A percentile compares a stretch with the other conserved stretches of the same genome.
These are phyloP conservation scores for Hedychridium roseum DNA, from an alignment of 2,888 invertebrate genomes.

Conservation along the genomic window DNA sequence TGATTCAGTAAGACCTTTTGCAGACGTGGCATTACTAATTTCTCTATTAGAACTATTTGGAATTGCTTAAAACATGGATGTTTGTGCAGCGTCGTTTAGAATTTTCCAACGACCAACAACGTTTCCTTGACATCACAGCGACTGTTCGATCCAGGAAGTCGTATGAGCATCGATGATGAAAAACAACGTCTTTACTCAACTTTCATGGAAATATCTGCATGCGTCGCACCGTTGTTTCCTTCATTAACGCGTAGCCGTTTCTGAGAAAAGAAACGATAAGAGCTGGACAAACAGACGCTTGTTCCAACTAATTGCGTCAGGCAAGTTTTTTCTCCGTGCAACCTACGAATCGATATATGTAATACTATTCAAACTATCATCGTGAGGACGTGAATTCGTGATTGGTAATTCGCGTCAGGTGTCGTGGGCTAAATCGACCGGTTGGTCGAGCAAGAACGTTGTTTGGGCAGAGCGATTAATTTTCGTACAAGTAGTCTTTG, in stretches of 20 bases:
- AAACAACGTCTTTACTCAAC: slow-evolving; percentile 20
- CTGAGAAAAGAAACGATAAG: slow-evolving; percentile 14
- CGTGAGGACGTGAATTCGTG: no score
- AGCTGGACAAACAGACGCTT: slow-evolving; percentile 1
- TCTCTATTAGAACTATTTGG: no score
- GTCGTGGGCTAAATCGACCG: no score
- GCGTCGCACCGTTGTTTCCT: slow-evolving; percentile 12
- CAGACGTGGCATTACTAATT: no score
- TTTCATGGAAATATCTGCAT: slow-evolving; percentile 22
- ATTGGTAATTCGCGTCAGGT: no score
- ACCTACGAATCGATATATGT: no score
- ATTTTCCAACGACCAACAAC: slow-evolving; percentile 1
- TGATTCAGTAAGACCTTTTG: neutral
- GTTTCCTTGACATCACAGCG: slow-evolving; percentile 12
- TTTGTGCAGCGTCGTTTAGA: slow-evolving; percentile 3
- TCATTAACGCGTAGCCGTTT: slow-evolving; percentile 14
- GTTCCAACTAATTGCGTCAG: neutral
- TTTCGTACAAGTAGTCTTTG: no score
- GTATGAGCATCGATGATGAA: slow-evolving; percentile 7
- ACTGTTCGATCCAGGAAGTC: slow-evolving; percentile 20
- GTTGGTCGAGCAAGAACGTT: no score
- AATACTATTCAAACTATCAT: no score
- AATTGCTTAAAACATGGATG: no score
- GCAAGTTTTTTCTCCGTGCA: slow-evolving; percentile 3
- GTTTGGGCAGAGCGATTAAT: no score